phyloP scores from a whole-genome alignment of 2,797 vertebrate species.

The Sorex maritimensis region DNA sequence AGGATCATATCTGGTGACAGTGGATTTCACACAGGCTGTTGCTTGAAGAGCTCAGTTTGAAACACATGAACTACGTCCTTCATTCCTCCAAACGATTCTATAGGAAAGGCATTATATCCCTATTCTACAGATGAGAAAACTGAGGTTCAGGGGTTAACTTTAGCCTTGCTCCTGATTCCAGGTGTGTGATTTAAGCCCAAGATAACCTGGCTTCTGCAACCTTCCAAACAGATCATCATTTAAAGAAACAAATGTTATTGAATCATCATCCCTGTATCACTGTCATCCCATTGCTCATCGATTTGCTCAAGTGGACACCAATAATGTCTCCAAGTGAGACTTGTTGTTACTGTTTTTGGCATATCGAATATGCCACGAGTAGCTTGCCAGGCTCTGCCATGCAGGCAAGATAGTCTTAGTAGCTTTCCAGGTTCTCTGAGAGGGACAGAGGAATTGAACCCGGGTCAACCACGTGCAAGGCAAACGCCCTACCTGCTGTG shows the following conservation, averaged over 20 bases:
- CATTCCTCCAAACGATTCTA: conserved; percentile 5
- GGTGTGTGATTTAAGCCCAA: neutral
- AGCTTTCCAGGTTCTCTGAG: too few species aligned
- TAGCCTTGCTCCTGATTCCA: conserved; percentile 29
- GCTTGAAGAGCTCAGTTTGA: neutral
- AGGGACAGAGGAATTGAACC: too few species aligned
- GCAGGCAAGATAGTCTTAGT: too few species aligned
- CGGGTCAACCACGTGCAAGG: too few species aligned
- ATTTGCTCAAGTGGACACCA: too few species aligned
- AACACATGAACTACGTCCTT: neutral
- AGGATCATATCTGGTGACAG: neutral
- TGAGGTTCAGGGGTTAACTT: neutral
- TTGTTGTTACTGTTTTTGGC: too few species aligned
- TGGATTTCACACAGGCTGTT: neutral
- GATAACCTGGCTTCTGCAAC: conserved; percentile 33
- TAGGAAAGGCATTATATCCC: neutral
- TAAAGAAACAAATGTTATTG: neutral
- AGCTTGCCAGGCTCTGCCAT: too few species aligned
- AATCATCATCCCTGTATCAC: too few species aligned
- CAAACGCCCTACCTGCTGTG: too few species aligned
- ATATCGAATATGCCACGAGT: too few species aligned
- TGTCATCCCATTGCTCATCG: too few species aligned
- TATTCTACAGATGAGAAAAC: conserved; percentile 26
- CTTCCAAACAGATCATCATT: conserved; percentile 5
- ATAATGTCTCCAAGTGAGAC: too few species aligned